Conservation (phyloP, 2,888 invertebrate species). For the Neoascia interrupta region DNA sequence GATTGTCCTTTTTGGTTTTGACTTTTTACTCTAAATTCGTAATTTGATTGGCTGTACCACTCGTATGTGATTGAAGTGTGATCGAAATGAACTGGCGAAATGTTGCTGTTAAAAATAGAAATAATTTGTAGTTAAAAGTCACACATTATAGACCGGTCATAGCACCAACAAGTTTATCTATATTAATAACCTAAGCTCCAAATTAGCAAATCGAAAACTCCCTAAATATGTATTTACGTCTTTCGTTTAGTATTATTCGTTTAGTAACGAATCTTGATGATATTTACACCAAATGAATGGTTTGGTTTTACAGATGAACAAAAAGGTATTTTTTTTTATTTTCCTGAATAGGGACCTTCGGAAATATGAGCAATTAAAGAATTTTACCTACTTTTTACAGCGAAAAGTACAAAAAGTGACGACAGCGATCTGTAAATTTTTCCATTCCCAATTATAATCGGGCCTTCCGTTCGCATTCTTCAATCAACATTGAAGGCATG, state of each 20-base stretch:
- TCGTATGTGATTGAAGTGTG: slow-evolving; percentile 74
- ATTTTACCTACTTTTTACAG: too few species aligned
- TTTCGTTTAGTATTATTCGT: background rate
- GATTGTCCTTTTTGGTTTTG: slow-evolving; percentile 74
- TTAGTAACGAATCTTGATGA: too few species aligned
- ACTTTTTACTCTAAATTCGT: slow-evolving; percentile 74
- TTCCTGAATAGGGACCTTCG: too few species aligned
- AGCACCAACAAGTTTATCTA: background rate
- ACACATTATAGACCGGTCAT: background rate
- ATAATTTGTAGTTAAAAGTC: background rate
- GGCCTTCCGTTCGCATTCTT: too few species aligned
- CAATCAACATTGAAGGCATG: too few species aligned
- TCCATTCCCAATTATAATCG: too few species aligned
- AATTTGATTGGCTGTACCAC: slow-evolving; percentile 70
- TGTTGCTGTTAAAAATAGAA: slow-evolving; percentile 21
- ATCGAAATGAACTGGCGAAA: slow-evolving; percentile 69
- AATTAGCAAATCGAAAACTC: background rate
- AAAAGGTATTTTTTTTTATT: too few species aligned
- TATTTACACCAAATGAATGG: too few species aligned
- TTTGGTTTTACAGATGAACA: too few species aligned
- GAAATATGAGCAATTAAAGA: too few species aligned
- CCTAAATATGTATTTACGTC: background rate
- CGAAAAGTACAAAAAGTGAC: too few species aligned
- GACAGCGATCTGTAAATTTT: too few species aligned
- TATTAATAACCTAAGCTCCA: background rate